phyloP scores from a whole-genome alignment of 2,797 vertebrate genomes.

The Limnodromus scolopaceus region DNA sequence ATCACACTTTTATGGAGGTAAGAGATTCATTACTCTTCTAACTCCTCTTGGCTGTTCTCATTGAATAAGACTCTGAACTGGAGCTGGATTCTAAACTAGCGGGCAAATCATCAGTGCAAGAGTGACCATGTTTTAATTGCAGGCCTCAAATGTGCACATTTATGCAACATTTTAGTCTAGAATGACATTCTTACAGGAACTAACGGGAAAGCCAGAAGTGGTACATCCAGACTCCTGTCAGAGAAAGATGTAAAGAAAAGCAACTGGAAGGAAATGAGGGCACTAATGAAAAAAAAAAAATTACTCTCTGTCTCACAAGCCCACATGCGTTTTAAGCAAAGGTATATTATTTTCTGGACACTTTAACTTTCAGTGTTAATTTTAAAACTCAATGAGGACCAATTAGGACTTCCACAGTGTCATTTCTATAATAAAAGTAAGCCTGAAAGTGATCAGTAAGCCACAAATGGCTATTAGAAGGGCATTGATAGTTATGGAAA shows the following conservation, averaged over 20 bases:
- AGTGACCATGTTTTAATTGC: not conserved
- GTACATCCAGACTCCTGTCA: not conserved
- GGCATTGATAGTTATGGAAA: not conserved
- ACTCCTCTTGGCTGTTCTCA: not conserved
- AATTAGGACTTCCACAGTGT: not conserved
- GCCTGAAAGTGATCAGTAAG: not conserved
- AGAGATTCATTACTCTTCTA: not conserved
- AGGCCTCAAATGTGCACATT: not conserved
- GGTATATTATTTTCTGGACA: not conserved
- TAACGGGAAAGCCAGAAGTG: not conserved
- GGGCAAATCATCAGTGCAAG: not conserved
- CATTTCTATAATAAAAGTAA: conserved; percentile 5
- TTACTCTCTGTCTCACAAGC: not conserved
- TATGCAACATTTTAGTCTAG: not conserved
- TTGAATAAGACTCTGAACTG: not conserved
- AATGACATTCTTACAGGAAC: not conserved
- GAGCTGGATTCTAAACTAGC: not conserved
- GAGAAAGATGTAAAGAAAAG: not conserved
- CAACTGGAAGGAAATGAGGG: not conserved
- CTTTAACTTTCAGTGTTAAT: not conserved
- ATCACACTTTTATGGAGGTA: not conserved
- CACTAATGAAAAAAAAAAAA: not conserved
- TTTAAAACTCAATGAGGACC: not conserved
- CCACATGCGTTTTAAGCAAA: not conserved
- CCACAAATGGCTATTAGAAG: not conserved